Evolutionary conservation across 2,797 vertebrate species (phyloP), one percentile per base, ranked within the genome.

Genomic region (Anomalospiza imberbis): DNA sequence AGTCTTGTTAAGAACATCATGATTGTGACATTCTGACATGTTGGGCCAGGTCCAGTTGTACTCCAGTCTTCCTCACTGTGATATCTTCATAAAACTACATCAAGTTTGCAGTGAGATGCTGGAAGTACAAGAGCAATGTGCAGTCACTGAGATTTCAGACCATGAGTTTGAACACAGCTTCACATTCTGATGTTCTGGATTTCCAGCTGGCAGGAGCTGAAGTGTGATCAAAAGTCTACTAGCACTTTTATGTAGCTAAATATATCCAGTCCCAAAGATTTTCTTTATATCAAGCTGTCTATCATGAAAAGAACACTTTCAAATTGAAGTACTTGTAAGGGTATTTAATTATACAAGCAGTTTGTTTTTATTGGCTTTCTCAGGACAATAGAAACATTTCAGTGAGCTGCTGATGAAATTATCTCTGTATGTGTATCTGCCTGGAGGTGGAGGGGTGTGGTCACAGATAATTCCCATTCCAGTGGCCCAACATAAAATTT

Each of bases 221-320:
- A 92, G 91, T 91, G 90, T 89, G 84, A 96, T 94, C 86, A 77
- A 53, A 91, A 93, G 90, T 95, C 93, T 95, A 36, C 73, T 94
- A 1, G 1, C 89, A 71, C 86, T 95, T 95, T n/a, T 71, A n/a
- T 74, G 53, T 53, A n/a, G 63, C 91, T 95, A 94, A 95, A 93
- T 94, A 95, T 96, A 94, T 79, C 63, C 32, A 91, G n/a, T 76
- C 63, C 75, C 42, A 21, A 68, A 93, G 83, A 90, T 88, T 93
- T 88, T 50, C 84, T 86, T 85, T 63, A 5, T 72, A 68, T 92
- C 91, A 92, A 88, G 51, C 63, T 94, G 73, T 60, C 73, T 85
- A 1, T 79, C 71, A 22, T 76, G 55, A 73, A 85, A 85, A 89
- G 57, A 57, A 8, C 53, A 42, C 55, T 93, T 86, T 32, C 38